Conservation (phyloP, 2,888 invertebrate genomes). For the Tetragonula carbonaria region DNA sequence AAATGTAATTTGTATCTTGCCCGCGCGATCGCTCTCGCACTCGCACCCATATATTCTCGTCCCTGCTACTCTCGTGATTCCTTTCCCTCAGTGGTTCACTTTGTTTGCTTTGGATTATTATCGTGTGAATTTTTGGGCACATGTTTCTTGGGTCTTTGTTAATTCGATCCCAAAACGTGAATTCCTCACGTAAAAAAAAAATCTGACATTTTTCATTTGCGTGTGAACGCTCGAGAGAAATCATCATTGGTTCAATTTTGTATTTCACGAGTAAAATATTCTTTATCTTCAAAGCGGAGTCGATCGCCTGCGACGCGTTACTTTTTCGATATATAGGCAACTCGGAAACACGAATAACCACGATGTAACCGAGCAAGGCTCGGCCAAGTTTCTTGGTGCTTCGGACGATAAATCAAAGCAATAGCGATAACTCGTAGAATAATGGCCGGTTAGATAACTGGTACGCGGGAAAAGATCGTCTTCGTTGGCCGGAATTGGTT, state of each 20-base stretch:
- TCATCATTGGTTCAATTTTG: too few relatives aligned
- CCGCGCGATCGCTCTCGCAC: conserved; percentile 55
- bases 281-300: too few relatives aligned
- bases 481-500: conserved; percentile 56
- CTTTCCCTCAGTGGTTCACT: background rate
- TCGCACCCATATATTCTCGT: background rate
- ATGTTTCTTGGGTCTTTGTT: background rate
- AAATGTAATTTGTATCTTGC: conserved; percentile 83
- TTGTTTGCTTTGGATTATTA: background rate
- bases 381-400: conserved; percentile 65
- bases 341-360: conserved; percentile 42
- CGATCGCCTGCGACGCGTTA: background rate
- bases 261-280: too few relatives aligned
- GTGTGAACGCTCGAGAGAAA: too few relatives aligned
- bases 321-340: conserved; percentile 46
- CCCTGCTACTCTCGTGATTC: background rate
- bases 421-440: conserved; percentile 74
- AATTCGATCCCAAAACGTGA: background rate
- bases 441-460: conserved; percentile 75
- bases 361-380: conserved; percentile 38
- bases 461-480: conserved; percentile 65
- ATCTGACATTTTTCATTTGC: too few relatives aligned
- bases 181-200: too few relatives aligned
- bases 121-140: background rate
- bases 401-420: conserved; percentile 72